Evolutionary conservation across 1,140 invertebrate species (phyloP), one percentile per base, ranked within the genome.

Genomic region (Proctacanthus coquilletti): DNA sequence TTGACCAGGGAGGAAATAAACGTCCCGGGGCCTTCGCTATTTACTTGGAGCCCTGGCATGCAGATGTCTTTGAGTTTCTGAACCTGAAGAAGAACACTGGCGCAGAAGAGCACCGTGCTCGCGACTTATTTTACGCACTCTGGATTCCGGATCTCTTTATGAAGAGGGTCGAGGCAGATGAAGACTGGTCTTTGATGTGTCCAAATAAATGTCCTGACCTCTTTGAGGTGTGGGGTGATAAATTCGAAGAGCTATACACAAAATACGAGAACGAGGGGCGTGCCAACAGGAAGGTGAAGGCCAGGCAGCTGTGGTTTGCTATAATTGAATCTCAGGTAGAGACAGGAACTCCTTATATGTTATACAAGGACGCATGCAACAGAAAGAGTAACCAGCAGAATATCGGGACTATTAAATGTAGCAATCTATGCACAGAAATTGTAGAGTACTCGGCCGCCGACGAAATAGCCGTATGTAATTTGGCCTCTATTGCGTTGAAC

Each of bases 101-200:
- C 21, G 86, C 86, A 52, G 94, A 97, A 60, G 91, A 97, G 62
- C 63, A 80, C 19, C 66, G 92, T 39, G 94, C 93, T 1, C 70
- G 94, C 42, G 95, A 98, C 63, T 63, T 99, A n/a, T 98, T 98
- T 59, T 97, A 93, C 60, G 96, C 83, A 11, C 55, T 98, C 8
- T 99, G 96, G 96, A 89, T 98, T 46, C 92, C 95, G 5, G 95
- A 99, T 72, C 66, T 99, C 20, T 99, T 99, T 57, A 99, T 99
- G 96, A 74, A 85, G 59, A 71, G 96, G 33, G 93, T 98, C 0
- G 80, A 95, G 57, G 68, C 69, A 0, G 77, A 98, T 64, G 76
- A 64, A 38, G 67, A 75, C 34, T 99, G 96, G 95, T 85, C 80
- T 31, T 62, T 99, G 11, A 97, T 99, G 93, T 98, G 95, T 60